phyloP scores from a whole-genome alignment of 35 echinoderm and acorn worm species.

The Amphiura filiformis region DNA sequence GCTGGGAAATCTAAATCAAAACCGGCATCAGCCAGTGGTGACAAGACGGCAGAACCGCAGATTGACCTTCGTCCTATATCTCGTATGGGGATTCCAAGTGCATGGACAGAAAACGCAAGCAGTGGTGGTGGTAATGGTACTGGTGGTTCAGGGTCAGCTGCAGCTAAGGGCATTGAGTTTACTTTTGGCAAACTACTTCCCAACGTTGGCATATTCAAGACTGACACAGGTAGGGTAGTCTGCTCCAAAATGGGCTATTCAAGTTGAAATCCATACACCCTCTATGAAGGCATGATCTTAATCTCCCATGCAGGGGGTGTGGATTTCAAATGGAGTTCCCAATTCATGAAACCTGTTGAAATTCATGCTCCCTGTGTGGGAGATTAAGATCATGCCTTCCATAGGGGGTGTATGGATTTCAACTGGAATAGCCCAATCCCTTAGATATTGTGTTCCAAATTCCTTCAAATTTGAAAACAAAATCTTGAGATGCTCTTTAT shows the following conservation, averaged over 20 bases:
- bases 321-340: too few relatives aligned
- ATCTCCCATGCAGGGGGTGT: too few relatives aligned
- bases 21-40: not conserved
- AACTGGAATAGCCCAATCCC: too few relatives aligned
- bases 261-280: too few relatives aligned
- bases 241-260: conserved; percentile 3
- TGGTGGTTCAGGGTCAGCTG: not conserved
- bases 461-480: too few relatives aligned
- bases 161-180: not conserved
- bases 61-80: not conserved
- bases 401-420: too few relatives aligned
- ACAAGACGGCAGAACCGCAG: not conserved
- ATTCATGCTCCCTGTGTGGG: too few relatives aligned
- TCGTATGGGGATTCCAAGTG: not conserved
- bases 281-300: too few relatives aligned
- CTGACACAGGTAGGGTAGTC: not conserved
- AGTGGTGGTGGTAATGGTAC: not conserved
- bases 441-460: too few relatives aligned
- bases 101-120: not conserved
- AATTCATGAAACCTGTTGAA: too few relatives aligned
- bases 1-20: not conserved
- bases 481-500: too few relatives aligned
- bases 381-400: too few relatives aligned
- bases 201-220: not conserved
- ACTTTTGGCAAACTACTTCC: not conserved